These are phyloP conservation scores for Panagrolaimus sp. DNA, from an alignment of 1,140 invertebrate genomes.

Conservation along the genomic window DNA sequence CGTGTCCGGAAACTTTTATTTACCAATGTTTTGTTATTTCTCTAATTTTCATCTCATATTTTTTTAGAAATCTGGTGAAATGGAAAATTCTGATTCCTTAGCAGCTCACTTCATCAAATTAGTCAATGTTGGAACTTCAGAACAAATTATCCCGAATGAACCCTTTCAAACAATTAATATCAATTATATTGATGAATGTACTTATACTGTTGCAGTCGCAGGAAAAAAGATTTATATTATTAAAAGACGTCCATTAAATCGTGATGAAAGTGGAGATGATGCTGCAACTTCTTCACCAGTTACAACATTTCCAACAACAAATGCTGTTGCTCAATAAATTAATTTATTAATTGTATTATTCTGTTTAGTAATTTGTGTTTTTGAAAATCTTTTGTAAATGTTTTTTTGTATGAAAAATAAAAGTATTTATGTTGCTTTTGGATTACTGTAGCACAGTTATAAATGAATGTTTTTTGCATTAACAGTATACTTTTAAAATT, in stretches of 20 bases:
- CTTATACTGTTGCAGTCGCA: neutral
- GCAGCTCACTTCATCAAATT: conserved; percentile 31
- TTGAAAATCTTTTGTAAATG: neutral
- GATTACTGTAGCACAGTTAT: no score
- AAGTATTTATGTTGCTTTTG: no score
- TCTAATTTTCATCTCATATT: conserved; percentile 13
- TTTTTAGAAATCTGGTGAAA: conserved; percentile 31
- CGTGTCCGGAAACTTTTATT: no score
- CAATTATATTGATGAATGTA: conserved; percentile 23
- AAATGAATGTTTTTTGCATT: no score
- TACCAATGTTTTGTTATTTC: conserved; percentile 26
- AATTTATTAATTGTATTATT: neutral
- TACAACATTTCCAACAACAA: neutral
- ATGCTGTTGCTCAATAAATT: neutral
- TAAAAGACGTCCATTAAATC: neutral
- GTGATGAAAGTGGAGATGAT: no score
- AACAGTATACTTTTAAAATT: no score
- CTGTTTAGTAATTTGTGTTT: neutral
- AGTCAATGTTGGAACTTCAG: conserved; percentile 25
- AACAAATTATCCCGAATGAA: conserved; percentile 9
- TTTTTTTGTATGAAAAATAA: no score
- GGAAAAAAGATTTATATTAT: neutral
- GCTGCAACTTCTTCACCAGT: no score
- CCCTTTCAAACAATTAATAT: conserved; percentile 20
- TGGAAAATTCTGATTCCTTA: conserved; percentile 41